Conservation (phyloP, 2,797 vertebrate species). For the Cichlasoma orientale region DNA sequence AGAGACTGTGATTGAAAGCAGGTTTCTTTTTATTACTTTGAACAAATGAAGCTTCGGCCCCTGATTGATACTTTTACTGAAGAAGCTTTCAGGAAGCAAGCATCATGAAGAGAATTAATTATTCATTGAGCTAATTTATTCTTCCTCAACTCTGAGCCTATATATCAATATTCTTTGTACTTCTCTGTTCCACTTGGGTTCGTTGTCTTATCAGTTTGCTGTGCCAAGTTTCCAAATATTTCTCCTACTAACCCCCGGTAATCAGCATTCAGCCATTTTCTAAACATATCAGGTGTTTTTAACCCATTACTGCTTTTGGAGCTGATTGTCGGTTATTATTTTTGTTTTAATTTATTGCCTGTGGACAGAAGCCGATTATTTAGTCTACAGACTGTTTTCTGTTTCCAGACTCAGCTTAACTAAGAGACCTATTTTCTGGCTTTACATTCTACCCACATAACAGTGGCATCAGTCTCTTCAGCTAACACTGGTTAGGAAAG, state of each 20-base stretch:
- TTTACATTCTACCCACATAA: not conserved
- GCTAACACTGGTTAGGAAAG: not conserved
- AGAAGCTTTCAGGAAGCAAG: not conserved
- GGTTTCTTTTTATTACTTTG: not conserved
- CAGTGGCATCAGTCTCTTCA: not conserved
- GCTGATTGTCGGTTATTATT: too few relatives aligned
- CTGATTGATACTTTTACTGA: not conserved
- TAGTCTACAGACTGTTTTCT: too few relatives aligned
- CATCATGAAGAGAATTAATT: not conserved
- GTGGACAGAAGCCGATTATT: not conserved
- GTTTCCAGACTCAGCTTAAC: not conserved
- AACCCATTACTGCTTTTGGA: too few relatives aligned
- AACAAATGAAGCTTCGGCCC: not conserved
- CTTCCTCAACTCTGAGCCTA: not conserved
- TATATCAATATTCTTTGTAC: not conserved
- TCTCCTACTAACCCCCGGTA: not conserved
- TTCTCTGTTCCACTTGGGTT: not conserved
- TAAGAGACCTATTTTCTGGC: too few relatives aligned
- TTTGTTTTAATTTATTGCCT: not conserved
- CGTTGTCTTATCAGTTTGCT: not conserved
- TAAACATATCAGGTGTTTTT: too few relatives aligned
- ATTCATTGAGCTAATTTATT: not conserved
- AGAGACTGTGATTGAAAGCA: not conserved
- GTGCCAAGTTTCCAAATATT: not conserved
- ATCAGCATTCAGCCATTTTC: not conserved